Evolutionary conservation across 2,797 vertebrate genomes (phyloP).

Genomic region (Ceyx erithaca): DNA sequence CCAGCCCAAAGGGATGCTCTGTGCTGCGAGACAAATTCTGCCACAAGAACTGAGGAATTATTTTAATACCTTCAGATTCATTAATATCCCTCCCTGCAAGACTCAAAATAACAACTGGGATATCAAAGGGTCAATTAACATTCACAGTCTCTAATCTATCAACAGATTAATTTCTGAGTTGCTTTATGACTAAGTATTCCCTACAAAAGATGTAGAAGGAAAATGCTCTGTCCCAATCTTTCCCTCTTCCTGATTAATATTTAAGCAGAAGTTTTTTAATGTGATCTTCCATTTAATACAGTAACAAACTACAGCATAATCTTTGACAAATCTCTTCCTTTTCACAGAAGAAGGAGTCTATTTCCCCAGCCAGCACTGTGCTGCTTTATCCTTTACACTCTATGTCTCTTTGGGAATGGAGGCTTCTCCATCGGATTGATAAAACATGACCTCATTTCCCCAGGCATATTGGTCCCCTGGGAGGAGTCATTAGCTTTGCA

Average conservation of each 20-base stretch:
- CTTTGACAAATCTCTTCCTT: constrained; percentile 56
- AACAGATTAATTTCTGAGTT: constrained; percentile 39
- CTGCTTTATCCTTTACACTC: neutral
- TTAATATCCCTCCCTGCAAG: constrained; percentile 23
- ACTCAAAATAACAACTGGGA: constrained; percentile 48
- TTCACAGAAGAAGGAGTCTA: neutral
- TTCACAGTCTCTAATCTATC: neutral
- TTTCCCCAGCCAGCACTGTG: neutral
- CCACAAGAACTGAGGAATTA: neutral
- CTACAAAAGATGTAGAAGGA: neutral
- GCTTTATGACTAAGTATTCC: neutral
- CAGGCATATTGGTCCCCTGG: neutral
- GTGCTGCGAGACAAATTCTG: neutral
- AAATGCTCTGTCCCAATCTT: neutral
- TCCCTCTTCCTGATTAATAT: constrained; percentile 36
- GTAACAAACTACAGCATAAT: constrained; percentile 28
- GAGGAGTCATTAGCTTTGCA: neutral
- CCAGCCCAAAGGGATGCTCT: neutral
- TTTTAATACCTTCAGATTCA: constrained; percentile 33
- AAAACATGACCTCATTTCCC: constrained; percentile 7
- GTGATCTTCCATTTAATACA: constrained; percentile 8
- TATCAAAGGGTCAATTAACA: constrained; percentile 30
- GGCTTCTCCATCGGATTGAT: constrained; percentile 2
- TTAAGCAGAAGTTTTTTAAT: constrained; percentile 32
- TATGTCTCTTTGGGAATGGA: neutral